Evolutionary conservation across 1,140 invertebrate genomes (phyloP).

Genomic region (Melipona quadrifasciata): DNA sequence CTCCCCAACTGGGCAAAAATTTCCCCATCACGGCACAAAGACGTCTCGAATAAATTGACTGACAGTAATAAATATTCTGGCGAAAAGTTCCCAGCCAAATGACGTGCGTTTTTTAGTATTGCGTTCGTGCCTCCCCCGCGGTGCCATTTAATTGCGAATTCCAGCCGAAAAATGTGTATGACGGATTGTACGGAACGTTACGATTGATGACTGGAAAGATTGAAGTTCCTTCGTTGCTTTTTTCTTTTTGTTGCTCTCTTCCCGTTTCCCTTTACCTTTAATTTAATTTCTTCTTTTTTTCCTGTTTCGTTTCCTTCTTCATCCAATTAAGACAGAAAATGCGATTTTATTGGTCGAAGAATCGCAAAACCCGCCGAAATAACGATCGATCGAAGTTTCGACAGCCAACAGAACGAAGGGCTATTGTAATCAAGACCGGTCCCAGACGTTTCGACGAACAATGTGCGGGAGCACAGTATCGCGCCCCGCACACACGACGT

Average conservation of each 20-base stretch:
- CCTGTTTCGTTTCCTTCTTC: background rate
- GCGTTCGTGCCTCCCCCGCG: background rate
- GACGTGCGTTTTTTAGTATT: background rate
- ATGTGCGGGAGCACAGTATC: constrained; percentile 15
- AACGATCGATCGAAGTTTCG: constrained; percentile 12
- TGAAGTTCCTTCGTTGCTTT: too few species aligned
- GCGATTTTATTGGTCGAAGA: background rate
- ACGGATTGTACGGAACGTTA: too few species aligned
- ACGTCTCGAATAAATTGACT: constrained; percentile 20
- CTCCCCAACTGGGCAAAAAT: constrained; percentile 44
- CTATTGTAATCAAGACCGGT: constrained; percentile 1
- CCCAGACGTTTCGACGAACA: constrained; percentile 9
- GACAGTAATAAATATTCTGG: background rate
- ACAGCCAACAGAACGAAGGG: background rate
- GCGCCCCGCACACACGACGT: background rate
- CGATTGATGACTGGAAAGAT: too few species aligned
- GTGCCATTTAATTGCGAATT: background rate
- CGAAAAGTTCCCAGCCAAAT: background rate
- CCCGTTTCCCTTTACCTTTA: background rate
- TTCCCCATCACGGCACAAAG: constrained; percentile 3
- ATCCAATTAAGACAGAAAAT: background rate
- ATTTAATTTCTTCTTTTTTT: too few species aligned
- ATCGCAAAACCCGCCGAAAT: background rate
- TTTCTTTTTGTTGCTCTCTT: too few species aligned
- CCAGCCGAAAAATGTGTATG: too few species aligned